Evolutionary conservation across 2,888 invertebrate species (phyloP).

Genomic region (Limenitis camilla): DNA sequence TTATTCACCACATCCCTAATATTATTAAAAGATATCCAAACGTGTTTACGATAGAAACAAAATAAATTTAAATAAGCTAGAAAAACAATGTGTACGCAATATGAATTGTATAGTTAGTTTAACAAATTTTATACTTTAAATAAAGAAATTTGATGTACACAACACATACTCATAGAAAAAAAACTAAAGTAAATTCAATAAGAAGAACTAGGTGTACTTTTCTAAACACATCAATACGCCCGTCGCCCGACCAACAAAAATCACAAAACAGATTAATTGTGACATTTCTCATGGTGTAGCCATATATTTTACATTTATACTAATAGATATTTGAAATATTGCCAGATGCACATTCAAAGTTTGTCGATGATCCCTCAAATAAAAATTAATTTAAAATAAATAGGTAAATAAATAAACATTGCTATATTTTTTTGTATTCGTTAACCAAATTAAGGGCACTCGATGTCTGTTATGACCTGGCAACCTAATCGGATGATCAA

Average conservation of each 20-base stretch:
- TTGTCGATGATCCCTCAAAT: no score
- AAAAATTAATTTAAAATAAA: no score
- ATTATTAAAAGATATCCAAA: slow-evolving; percentile 32
- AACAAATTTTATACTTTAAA: neutral
- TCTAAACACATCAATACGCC: slow-evolving; percentile 39
- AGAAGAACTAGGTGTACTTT: slow-evolving; percentile 6
- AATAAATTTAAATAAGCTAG: slow-evolving; percentile 9
- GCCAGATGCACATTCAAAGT: neutral
- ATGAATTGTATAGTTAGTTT: neutral
- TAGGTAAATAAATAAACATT: no score
- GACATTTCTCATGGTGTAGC: slow-evolving; percentile 15
- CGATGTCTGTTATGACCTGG: no score
- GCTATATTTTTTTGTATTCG: no score
- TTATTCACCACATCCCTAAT: slow-evolving; percentile 33
- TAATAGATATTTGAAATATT: neutral
- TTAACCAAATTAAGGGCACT: no score
- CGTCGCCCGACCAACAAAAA: slow-evolving; percentile 32
- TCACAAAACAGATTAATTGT: slow-evolving; percentile 26
- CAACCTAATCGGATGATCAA: no score
- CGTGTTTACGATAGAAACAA: slow-evolving; percentile 34
- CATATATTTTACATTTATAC: neutral
- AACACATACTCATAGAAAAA: slow-evolving; percentile 1
- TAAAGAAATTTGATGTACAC: neutral
- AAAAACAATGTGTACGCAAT: neutral
- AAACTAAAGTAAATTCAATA: slow-evolving; percentile 2